A percentile compares a stretch with the other conserved stretches of the same genome.
Conservation (phyloP, 2,797 vertebrate species). For the Pipistrellus pygmaeus region DNA sequence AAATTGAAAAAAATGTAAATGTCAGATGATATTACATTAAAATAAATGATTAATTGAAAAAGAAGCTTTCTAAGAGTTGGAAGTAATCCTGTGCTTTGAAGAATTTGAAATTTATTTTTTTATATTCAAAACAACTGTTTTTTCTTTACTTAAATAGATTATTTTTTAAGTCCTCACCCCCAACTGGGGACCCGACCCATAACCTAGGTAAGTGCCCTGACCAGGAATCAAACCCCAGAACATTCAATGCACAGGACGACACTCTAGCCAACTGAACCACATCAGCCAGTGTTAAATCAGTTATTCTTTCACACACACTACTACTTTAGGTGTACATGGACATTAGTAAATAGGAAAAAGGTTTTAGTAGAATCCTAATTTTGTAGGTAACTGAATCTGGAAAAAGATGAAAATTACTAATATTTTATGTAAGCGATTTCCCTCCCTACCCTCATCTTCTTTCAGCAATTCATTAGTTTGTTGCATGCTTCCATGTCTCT, state of each 20-base stretch:
- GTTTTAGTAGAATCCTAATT: conserved; percentile 16
- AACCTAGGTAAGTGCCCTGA: background rate
- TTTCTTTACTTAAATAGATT: background rate
- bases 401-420: background rate
- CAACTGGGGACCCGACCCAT: background rate
- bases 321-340: background rate
- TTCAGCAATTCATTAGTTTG: too few species aligned
- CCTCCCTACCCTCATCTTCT: too few species aligned
- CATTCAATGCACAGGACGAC: background rate
- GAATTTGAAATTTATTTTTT: background rate
- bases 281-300: background rate
- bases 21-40: background rate
- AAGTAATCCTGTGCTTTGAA: background rate
- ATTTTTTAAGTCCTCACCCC: background rate
- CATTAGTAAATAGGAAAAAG: background rate
- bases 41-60: too few species aligned
- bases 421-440: background rate
- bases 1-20: background rate
- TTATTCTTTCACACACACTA: background rate
- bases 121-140: background rate
- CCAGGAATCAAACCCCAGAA: background rate
- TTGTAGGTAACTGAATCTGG: background rate
- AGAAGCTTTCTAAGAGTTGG: conserved; percentile 10
- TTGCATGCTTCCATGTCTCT: too few species aligned
- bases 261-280: background rate